Conservation (phyloP, 2,113 vertebrate species). For the Perca fluviatilis region DNA sequence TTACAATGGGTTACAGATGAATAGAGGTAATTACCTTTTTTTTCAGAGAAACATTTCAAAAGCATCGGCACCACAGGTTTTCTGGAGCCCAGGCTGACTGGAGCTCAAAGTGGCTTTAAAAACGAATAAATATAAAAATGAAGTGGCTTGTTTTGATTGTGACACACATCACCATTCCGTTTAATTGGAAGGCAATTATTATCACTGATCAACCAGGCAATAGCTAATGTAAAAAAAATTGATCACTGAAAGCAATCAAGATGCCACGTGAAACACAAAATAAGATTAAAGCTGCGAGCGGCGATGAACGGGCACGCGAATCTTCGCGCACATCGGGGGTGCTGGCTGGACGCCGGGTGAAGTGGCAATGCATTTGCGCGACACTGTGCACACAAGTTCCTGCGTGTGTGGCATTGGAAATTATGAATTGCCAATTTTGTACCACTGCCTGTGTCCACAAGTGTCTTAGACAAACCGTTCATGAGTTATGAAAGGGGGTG, state of each 20-base stretch:
- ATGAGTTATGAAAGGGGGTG: too few species aligned
- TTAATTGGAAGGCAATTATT: constrained; percentile 36
- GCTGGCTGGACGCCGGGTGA: too few species aligned
- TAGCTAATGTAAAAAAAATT: background rate
- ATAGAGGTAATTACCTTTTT: constrained; percentile 61
- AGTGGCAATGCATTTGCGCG: too few species aligned
- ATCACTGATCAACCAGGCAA: constrained; percentile 21
- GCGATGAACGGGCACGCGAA: too few species aligned
- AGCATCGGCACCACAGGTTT: constrained; percentile 42
- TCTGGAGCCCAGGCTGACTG: constrained; percentile 18
- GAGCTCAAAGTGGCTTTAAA: constrained; percentile 39
- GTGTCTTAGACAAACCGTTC: too few species aligned
- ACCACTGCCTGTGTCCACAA: too few species aligned
- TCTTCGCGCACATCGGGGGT: too few species aligned
- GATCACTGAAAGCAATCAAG: background rate
- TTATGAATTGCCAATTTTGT: too few species aligned
- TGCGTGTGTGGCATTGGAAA: too few species aligned
- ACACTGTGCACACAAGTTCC: too few species aligned
- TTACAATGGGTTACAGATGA: constrained; percentile 65
- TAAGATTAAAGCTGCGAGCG: background rate
- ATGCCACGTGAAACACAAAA: background rate
- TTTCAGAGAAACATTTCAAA: constrained; percentile 61
- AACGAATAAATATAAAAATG: constrained; percentile 53
- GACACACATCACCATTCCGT: constrained; percentile 20
- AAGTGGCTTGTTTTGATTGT: constrained; percentile 45